Conservation (phyloP, 30 jellyfish, hydroid and myxozoan species). For the Hydractinia symbiolongicarpus region DNA sequence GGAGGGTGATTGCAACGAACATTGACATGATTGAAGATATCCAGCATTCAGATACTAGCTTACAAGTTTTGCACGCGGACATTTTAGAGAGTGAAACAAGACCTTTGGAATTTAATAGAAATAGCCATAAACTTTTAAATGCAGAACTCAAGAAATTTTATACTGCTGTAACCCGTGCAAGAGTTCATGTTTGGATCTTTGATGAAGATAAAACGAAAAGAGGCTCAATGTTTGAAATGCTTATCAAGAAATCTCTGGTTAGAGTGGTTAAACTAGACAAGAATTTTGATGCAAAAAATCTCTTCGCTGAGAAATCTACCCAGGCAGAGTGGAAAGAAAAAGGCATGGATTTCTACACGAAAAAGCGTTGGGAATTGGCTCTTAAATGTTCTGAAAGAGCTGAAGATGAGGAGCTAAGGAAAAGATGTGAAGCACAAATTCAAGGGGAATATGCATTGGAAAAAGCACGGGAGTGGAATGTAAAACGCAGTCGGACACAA, state of each 20-base stretch:
- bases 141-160: slow-evolving; percentile 77
- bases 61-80: background rate
- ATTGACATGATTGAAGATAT: slow-evolving; percentile 11
- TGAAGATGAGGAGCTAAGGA: background rate
- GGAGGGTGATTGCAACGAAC: slow-evolving; percentile 61
- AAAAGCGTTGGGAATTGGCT: slow-evolving; percentile 9
- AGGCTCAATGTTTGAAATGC: slow-evolving; percentile 65
- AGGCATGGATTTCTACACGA: slow-evolving; percentile 6
- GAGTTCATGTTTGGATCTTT: slow-evolving; percentile 84
- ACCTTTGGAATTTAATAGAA: slow-evolving; percentile 59
- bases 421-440: slow-evolving; percentile 2
- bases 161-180: slow-evolving; percentile 83
- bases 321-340: slow-evolving; percentile 1
- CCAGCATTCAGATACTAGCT: background rate
- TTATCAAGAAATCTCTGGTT: slow-evolving; percentile 40
- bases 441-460: background rate
- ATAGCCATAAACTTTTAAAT: slow-evolving; percentile 66
- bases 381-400: slow-evolving; percentile 23
- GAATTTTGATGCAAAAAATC: background rate
- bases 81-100: slow-evolving; percentile 32
- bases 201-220: slow-evolving; percentile 68
- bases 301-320: slow-evolving; percentile 19
- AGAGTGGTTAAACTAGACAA: slow-evolving; percentile 38
- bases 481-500: slow-evolving; percentile 26
- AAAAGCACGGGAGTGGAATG: slow-evolving; percentile 15